phyloP scores from a whole-genome alignment of 2,113 vertebrate species.

The Pogona vitticeps region DNA sequence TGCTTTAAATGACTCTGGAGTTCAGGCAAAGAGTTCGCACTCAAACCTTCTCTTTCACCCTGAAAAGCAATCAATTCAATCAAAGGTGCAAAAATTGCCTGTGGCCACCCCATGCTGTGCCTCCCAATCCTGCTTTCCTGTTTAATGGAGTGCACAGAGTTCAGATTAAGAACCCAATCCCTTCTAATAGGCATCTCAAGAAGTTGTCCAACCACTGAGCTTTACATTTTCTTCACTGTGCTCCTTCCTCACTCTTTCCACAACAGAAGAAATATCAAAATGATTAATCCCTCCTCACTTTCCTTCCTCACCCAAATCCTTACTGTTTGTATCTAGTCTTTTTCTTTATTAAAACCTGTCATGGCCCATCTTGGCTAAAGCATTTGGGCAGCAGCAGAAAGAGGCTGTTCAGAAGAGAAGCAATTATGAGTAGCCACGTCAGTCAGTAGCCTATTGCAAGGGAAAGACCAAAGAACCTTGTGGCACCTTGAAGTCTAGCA shows the following conservation, averaged over 20 bases:
- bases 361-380: neutral
- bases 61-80: slow-evolving; percentile 26
- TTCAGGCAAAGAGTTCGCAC: neutral
- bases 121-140: neutral
- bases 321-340: neutral
- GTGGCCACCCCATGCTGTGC: neutral
- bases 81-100: neutral
- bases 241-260: slow-evolving; percentile 21
- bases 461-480: too few relatives aligned
- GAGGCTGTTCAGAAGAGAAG: neutral
- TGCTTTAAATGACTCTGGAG: neutral
- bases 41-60: neutral
- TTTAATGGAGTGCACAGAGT: slow-evolving; percentile 12
- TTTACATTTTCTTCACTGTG: neutral
- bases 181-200: neutral
- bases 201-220: neutral
- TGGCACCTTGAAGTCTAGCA: too few relatives aligned
- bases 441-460: too few relatives aligned
- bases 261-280: neutral
- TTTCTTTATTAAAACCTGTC: neutral
- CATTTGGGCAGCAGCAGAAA: neutral
- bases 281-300: slow-evolving; percentile 1
- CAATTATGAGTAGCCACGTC: neutral
- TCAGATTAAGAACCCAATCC: neutral
- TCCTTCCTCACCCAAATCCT: neutral